Evolutionary conservation across 2,888 invertebrate genomes (phyloP).

Genomic region (Pammene aurita): DNA sequence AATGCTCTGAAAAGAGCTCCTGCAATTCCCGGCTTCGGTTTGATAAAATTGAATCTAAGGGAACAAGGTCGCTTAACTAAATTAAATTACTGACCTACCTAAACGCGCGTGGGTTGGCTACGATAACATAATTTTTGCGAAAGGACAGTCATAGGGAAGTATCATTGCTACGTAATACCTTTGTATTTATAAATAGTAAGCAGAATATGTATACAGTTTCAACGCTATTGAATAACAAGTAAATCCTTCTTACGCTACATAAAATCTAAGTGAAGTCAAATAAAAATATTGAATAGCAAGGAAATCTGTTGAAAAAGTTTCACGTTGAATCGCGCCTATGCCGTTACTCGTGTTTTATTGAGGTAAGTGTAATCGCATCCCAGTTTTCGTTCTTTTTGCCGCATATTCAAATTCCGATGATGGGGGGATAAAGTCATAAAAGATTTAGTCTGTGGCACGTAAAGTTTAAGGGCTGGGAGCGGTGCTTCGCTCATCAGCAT

Average conservation of each 20-base stretch:
- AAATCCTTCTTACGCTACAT: not conserved
- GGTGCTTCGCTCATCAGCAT: constrained; percentile 17
- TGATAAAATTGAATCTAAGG: not conserved
- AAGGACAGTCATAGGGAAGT: too few relatives aligned
- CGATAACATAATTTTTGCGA: not conserved
- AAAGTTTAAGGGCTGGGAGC: constrained; percentile 27
- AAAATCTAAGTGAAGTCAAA: constrained; percentile 5
- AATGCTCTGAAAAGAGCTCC: constrained; percentile 4
- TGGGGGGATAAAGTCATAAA: constrained; percentile 38
- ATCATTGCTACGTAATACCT: too few relatives aligned
- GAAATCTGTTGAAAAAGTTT: constrained; percentile 13
- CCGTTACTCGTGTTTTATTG: constrained; percentile 27
- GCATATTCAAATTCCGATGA: constrained; percentile 29
- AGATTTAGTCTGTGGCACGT: constrained; percentile 39
- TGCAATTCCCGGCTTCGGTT: not conserved
- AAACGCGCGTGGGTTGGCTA: not conserved
- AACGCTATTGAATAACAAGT: not conserved
- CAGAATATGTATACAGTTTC: not conserved
- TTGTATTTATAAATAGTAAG: too few relatives aligned
- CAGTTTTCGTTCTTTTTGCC: constrained; percentile 5
- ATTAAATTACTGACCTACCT: not conserved
- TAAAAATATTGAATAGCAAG: constrained; percentile 8
- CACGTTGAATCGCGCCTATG: not conserved
- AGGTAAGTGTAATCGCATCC: constrained; percentile 26
- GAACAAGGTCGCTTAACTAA: not conserved